Percentiles rank a stretch among this genome's conserved stretches.
These are phyloP conservation scores for Hydropotes inermis DNA, from an alignment of 2,113 vertebrate genomes.

Conservation along the genomic window DNA sequence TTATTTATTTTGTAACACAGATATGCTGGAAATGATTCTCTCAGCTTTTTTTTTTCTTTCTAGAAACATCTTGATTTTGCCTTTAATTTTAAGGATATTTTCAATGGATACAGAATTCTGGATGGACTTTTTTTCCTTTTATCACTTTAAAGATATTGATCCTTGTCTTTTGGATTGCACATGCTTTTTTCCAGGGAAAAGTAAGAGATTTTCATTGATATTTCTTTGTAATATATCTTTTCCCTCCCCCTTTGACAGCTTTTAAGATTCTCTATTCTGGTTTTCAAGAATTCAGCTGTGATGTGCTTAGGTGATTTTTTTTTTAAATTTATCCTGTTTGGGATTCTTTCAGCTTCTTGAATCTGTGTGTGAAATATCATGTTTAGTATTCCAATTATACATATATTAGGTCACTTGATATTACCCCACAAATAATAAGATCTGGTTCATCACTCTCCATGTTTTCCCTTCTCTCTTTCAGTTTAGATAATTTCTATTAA, in stretches of 20 bases:
- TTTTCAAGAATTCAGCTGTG: conserved; percentile 20
- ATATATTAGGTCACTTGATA: not conserved
- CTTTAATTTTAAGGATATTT: not conserved
- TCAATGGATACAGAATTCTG: not conserved
- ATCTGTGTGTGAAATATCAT: not conserved
- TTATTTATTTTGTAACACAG: not conserved
- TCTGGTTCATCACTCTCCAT: not conserved
- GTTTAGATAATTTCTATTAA: not conserved
- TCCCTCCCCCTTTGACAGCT: not conserved
- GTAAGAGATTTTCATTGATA: not conserved
- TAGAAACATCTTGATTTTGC: not conserved
- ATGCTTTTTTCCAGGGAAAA: not conserved
- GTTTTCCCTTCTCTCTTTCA: not conserved
- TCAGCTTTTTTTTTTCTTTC: not conserved
- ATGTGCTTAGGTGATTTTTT: not conserved
- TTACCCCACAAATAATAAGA: not conserved
- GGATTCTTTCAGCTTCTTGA: not conserved
- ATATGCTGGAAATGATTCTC: not conserved
- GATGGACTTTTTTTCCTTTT: not conserved
- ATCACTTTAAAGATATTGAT: not conserved
- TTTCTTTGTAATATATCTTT: not conserved
- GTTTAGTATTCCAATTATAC: not conserved
- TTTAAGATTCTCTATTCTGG: not conserved
- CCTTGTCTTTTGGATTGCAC: not conserved
- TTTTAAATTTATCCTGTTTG: not conserved